Evolutionary conservation across 2,797 vertebrate genomes (phyloP).

Genomic region (Phoebastria nigripes): DNA sequence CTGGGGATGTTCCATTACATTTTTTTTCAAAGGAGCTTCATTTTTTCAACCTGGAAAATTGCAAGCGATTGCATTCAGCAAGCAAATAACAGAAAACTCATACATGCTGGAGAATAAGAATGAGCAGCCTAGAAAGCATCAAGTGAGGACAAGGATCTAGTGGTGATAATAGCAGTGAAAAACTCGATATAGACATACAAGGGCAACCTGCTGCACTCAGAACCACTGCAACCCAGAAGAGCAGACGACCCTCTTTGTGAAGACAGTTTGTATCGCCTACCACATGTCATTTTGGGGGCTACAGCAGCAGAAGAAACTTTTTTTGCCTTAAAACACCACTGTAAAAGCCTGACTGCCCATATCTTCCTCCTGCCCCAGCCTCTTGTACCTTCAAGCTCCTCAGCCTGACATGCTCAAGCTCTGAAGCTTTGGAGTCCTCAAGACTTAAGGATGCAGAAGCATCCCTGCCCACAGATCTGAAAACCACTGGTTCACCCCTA

Average conservation of each 20-base stretch:
- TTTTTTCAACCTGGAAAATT: slow-evolving; percentile 68
- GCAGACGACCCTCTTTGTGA: not conserved
- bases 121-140: slow-evolving; percentile 50
- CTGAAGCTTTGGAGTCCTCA: not conserved
- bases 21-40: slow-evolving; percentile 66
- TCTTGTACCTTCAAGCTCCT: not conserved
- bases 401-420: not conserved
- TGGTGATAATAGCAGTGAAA: slow-evolving; percentile 18
- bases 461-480: not conserved
- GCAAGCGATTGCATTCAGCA: slow-evolving; percentile 64
- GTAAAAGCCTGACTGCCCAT: not conserved
- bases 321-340: not conserved
- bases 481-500: not conserved
- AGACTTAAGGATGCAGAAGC: not conserved
- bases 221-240: not conserved
- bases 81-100: slow-evolving; percentile 44
- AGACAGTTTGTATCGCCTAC: not conserved
- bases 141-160: slow-evolving; percentile 4
- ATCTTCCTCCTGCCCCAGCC: not conserved
- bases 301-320: not conserved
- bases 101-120: slow-evolving; percentile 41
- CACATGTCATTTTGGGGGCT: not conserved
- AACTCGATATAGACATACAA: not conserved
- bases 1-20: slow-evolving; percentile 67
- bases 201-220: not conserved